Percentiles rank a stretch among this genome's conserved stretches.
phyloP scores from a whole-genome alignment of 2,888 invertebrate genomes.

The Liopterus haemorrhoidalis region DNA sequence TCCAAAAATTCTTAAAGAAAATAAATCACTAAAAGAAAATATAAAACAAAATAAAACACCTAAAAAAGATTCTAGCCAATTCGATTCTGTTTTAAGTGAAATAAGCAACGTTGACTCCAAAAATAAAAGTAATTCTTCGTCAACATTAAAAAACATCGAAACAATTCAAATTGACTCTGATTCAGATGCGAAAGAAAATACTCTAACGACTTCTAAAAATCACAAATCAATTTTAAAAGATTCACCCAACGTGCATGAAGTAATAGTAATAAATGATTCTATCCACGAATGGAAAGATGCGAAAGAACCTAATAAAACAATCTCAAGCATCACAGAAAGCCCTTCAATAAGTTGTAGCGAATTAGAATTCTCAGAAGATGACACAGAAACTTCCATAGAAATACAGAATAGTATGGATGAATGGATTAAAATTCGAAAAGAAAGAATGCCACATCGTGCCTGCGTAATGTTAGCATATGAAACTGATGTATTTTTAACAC shows the following conservation, averaged over 20 bases:
- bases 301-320: slow-evolving; percentile 7
- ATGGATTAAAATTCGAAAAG: too few species aligned
- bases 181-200: background rate
- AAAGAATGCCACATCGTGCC: too few species aligned
- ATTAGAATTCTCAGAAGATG: slow-evolving; percentile 18
- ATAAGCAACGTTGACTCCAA: too few species aligned
- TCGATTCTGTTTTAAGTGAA: too few species aligned
- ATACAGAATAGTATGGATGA: background rate
- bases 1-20: too few species aligned
- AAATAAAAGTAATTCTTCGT: too few species aligned
- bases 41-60: too few species aligned
- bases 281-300: slow-evolving; percentile 12
- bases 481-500: too few species aligned
- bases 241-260: too few species aligned
- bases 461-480: too few species aligned
- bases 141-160: slow-evolving; percentile 1
- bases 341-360: slow-evolving; percentile 14
- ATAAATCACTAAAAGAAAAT: too few species aligned
- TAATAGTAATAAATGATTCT: background rate
- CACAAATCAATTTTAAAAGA: slow-evolving; percentile 11
- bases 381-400: background rate
- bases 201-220: background rate
- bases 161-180: background rate
- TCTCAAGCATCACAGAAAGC: slow-evolving; percentile 13
- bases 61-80: too few species aligned